Percentiles rank a stretch among this genome's conserved stretches.
phyloP scores from a whole-genome alignment of 92 coral and sea anemone species.

The Epizoanthus scotinus region DNA sequence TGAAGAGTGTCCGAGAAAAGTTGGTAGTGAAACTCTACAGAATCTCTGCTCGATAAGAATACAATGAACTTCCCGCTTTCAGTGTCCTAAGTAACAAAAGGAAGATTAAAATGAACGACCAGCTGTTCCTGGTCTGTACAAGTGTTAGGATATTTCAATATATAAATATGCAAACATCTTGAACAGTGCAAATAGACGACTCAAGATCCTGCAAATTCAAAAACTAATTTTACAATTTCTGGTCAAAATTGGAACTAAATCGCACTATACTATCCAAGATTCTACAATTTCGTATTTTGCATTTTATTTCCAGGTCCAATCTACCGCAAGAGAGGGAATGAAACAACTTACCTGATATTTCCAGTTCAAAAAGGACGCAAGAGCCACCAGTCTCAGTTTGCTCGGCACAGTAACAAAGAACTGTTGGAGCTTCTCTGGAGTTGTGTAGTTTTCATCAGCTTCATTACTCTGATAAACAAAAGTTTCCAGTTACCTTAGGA shows the following conservation, averaged over 20 bases:
- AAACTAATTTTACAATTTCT: too few species aligned
- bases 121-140: neutral
- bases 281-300: neutral
- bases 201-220: too few species aligned
- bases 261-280: too few species aligned
- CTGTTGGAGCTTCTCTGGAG: slow-evolving; percentile 83
- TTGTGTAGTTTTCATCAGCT: slow-evolving; percentile 42
- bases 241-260: too few species aligned
- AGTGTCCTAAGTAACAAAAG: slow-evolving; percentile 36
- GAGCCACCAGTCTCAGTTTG: slow-evolving; percentile 88
- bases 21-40: slow-evolving; percentile 84
- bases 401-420: slow-evolving; percentile 87
- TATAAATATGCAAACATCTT: too few species aligned
- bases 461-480: slow-evolving; percentile 14
- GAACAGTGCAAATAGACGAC: too few species aligned
- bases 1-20: slow-evolving; percentile 49
- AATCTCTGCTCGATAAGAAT: slow-evolving; percentile 90
- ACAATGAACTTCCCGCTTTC: slow-evolving; percentile 74
- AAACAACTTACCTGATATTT: slow-evolving; percentile 52
- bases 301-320: neutral
- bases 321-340: too few species aligned
- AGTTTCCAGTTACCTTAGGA: neutral
- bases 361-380: slow-evolving; percentile 76
- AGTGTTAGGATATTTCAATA: neutral
- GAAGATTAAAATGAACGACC: neutral